Evolutionary conservation across 2,113 vertebrate genomes (phyloP), one percentile per base, ranked within the genome.

Genomic region (Nestor notabilis): DNA sequence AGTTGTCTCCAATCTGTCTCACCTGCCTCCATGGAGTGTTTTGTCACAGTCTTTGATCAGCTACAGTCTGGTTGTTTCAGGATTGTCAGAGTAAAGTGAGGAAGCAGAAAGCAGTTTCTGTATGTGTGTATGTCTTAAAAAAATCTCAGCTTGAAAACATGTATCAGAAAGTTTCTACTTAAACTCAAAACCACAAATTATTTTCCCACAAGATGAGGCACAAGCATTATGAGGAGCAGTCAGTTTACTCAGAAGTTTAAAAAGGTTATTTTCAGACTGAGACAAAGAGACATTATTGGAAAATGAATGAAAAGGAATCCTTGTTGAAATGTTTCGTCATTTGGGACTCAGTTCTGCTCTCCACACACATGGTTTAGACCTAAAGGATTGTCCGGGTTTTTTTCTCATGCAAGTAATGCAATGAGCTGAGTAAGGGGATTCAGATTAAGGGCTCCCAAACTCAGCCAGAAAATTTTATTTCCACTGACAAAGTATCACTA

Each of bases 131-230:
- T 37, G 13, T 85, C 65, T 66, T 60, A 43, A 79, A 56, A 77
- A 80, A 71, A 55, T n/a, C 5, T 47, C 50, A 83, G 6, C 33
- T 72, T 69, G 61, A 79, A 83, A 84, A 56, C 17, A 60, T 1
- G 3, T 53, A 70, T 19, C 23, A 37, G 63, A 81, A 83, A 41
- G 9, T 56, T 83, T 81, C 44, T 64, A 41, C 24, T 75, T 39
- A 77, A 72, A 69, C 39, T n/a, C 15, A 64, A 94, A 87, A 8
- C 58, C 72, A 77, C 66, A 85, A 61, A 58, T 49, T 71, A 43
- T 76, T 97, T 97, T 85, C 82, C 47, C 69, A 83, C 68, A 91
- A 69, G 64, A 50, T 16, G 47, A 75, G 46, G 72, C 44, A 63
- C 8, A 37, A 68, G 10, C 27, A 37, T 43, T 71, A 43, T 29